Evolutionary conservation across 2,797 vertebrate genomes (phyloP).

Genomic region (Threskiornis aethiopicus): DNA sequence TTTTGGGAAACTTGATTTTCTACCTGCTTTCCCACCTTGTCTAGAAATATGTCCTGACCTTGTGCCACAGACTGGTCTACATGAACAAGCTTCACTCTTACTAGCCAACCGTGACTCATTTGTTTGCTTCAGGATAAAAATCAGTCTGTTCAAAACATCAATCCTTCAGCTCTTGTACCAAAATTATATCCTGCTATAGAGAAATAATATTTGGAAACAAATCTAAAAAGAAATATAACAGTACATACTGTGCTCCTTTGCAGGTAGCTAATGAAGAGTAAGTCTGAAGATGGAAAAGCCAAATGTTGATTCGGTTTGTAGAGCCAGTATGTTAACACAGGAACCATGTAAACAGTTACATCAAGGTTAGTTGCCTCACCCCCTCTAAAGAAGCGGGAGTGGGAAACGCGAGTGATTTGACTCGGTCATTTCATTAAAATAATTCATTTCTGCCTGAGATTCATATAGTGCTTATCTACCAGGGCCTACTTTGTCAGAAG

Average conservation of each 20-base stretch:
- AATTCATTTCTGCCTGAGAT: conserved; percentile 55
- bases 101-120: not conserved
- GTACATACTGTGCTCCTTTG: not conserved
- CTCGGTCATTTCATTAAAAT: not conserved
- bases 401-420: not conserved
- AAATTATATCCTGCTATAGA: not conserved
- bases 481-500: not conserved
- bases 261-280: not conserved
- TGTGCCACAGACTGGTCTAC: conserved; percentile 22
- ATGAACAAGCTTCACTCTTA: not conserved
- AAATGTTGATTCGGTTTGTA: not conserved
- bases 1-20: not conserved
- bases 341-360: conserved; percentile 14
- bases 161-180: not conserved
- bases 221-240: not conserved
- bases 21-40: not conserved
- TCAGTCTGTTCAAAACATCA: not conserved
- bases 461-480: conserved; percentile 33
- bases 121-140: not conserved
- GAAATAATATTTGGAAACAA: not conserved
- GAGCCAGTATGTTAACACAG: not conserved
- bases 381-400: not conserved
- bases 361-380: not conserved
- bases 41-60: not conserved
- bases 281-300: not conserved